Conservation (phyloP, 1,140 invertebrate species). For the Lithobius niger region DNA sequence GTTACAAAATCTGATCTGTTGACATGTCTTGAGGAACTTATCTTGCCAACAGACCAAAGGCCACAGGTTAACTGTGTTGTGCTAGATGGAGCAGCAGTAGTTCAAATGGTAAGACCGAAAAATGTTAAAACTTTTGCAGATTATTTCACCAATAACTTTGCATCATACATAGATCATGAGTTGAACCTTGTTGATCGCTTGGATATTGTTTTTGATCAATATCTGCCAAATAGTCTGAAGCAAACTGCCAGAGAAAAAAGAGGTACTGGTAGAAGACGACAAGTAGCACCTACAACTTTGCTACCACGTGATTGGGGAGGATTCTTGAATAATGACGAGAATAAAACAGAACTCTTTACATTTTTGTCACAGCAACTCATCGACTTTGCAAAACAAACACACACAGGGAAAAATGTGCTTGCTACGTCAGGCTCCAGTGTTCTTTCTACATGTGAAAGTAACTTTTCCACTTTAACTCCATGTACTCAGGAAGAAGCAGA, state of each 20-base stretch:
- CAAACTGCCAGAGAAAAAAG: neutral
- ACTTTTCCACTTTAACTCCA: neutral
- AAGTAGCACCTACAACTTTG: neutral
- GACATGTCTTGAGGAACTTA: neutral
- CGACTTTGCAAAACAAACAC: neutral
- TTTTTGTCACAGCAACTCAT: neutral
- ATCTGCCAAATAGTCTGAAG: neutral
- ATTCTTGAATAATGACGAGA: neutral
- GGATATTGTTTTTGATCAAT: neutral
- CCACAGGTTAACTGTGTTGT: neutral
- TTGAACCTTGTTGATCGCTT: neutral
- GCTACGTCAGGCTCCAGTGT: neutral
- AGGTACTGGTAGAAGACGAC: neutral
- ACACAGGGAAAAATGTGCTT: neutral
- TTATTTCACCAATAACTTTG: neutral
- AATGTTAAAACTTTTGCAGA: neutral
- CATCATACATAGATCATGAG: neutral
- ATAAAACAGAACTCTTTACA: too few relatives aligned
- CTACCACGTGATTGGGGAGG: neutral
- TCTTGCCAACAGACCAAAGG: neutral
- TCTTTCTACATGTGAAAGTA: neutral
- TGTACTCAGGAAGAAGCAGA: too few relatives aligned
- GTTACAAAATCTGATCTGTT: too few relatives aligned
- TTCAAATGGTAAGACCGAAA: neutral
- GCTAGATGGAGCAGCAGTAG: neutral